These are phyloP conservation scores for Rhabditophanes sp. DNA, from an alignment of 2,888 invertebrate species.

Conservation along the genomic window DNA sequence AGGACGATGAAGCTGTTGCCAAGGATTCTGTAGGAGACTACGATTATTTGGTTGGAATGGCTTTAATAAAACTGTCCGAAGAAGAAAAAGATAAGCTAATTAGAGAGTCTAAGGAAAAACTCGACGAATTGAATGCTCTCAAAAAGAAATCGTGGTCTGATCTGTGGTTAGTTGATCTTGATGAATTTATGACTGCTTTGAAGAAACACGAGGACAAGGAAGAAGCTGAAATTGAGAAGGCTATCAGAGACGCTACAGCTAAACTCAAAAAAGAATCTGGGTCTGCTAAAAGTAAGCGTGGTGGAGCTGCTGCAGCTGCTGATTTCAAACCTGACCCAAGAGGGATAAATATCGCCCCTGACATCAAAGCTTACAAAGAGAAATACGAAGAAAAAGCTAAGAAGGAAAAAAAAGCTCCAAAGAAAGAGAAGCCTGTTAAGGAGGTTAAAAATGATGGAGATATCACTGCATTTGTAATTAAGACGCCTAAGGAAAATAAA, in stretches of 20 bases:
- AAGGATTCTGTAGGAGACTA: constrained; percentile 51
- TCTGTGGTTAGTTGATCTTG: constrained; percentile 76
- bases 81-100: constrained; percentile 43
- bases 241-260: constrained; percentile 51
- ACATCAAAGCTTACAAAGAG: too few relatives aligned
- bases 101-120: constrained; percentile 31
- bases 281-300: constrained; percentile 13
- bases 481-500: too few relatives aligned
- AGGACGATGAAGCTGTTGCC: constrained; percentile 45
- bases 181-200: constrained; percentile 46
- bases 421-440: too few relatives aligned
- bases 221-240: constrained; percentile 58
- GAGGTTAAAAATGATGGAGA: too few relatives aligned
- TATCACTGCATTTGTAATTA: too few relatives aligned
- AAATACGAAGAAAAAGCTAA: too few relatives aligned
- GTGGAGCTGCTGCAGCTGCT: constrained; percentile 5
- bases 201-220: constrained; percentile 29
- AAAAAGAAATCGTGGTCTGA: constrained; percentile 57
- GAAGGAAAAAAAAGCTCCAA: too few relatives aligned
- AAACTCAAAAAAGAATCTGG: constrained; percentile 20
- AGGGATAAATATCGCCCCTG: too few relatives aligned
- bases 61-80: constrained; percentile 31
- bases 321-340: constrained; percentile 12
- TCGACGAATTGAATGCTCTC: constrained; percentile 45
- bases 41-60: constrained; percentile 86